Base-by-base conservation (phyloP, 2,113 vertebrate genomes). In the Scopus umbretta region DNA sequence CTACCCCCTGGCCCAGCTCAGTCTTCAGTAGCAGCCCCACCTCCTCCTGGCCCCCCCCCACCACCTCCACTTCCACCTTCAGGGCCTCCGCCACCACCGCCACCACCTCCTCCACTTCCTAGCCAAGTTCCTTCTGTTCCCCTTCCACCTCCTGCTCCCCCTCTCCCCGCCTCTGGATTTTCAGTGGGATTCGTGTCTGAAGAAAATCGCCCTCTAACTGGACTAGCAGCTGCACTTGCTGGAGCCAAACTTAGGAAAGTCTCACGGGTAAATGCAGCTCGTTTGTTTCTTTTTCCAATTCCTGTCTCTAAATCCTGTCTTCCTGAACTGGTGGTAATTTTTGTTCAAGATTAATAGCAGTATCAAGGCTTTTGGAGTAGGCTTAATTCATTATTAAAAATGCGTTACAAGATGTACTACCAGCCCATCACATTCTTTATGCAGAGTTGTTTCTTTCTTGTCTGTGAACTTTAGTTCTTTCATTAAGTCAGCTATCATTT, bases 221-320 rank as follows among this genome's bases (percentile, higher is more conserved):
- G 99, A 97, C 97, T 99, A 70, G 99, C 99, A 87, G 99, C 99
- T 67, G 99, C 99, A 27, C 98, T 99, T 25, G 99, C 99, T 68
- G 99, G 99, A 97, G 99, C 99, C 96, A 99, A 99, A 92, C 98
- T 99, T 95, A 98, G 99, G 96, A 99, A 99, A 98, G 99, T 99
- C 97, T 98, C 98, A 89, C 97, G 99, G 99, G 99, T 99, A 98
- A 99, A 97, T 95, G 83, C 16, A 71, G 20, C 50, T 91, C 56
- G 8, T 23, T 7, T 26, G 47, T 71, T 62, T 40, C 66, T 43
- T 59, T 38, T 65, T 66, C 22, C 0, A 0, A 0, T 61, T 89
- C 66, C 27, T 47, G 26, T 32, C 26, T 80, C 9, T 58, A 62
- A 84, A 56, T 49, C 45, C n/a, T 38, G 10, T 63, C 34, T 89